phyloP scores from a whole-genome alignment of 2,888 invertebrate species.

The Marronus borbonicus region DNA sequence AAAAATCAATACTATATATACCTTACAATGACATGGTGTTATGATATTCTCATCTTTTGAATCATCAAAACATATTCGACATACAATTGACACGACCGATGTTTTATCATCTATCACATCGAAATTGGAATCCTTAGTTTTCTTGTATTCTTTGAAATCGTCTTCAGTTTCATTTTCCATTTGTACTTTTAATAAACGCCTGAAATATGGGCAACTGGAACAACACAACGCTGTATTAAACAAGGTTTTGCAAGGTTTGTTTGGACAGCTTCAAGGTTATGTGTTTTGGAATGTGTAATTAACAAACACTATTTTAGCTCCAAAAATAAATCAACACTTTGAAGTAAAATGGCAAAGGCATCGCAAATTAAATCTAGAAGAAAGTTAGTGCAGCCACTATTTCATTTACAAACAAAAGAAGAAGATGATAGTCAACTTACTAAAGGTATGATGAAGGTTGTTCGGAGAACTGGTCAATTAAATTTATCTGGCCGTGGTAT shows the following conservation, averaged over 20 bases:
- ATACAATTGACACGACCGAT: slow-evolving; percentile 67
- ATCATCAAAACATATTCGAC: slow-evolving; percentile 72
- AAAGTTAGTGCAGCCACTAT: slow-evolving; percentile 73
- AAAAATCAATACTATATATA: slow-evolving; percentile 57
- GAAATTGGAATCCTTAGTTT: slow-evolving; percentile 41
- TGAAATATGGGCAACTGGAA: slow-evolving; percentile 45
- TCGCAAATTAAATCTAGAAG: slow-evolving; percentile 65
- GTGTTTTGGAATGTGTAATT: slow-evolving; percentile 37
- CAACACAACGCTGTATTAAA: slow-evolving; percentile 30
- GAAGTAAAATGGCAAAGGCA: slow-evolving; percentile 63
- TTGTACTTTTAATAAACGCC: slow-evolving; percentile 27
- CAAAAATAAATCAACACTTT: slow-evolving; percentile 14
- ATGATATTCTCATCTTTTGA: slow-evolving; percentile 69
- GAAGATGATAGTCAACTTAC: slow-evolving; percentile 81
- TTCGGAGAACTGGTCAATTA: slow-evolving; percentile 85
- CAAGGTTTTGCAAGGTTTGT: slow-evolving; percentile 30
- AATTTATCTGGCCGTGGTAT: slow-evolving; percentile 85
- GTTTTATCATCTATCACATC: slow-evolving; percentile 55
- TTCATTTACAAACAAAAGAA: slow-evolving; percentile 81
- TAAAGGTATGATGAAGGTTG: slow-evolving; percentile 82
- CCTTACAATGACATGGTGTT: slow-evolving; percentile 72
- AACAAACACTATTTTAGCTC: slow-evolving; percentile 30
- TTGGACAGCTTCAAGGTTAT: slow-evolving; percentile 49
- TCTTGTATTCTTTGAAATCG: slow-evolving; percentile 44
- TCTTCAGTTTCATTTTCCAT: slow-evolving; percentile 48